Evolutionary conservation across 2,888 invertebrate genomes (phyloP).

Genomic region (Branchellion lobata): DNA sequence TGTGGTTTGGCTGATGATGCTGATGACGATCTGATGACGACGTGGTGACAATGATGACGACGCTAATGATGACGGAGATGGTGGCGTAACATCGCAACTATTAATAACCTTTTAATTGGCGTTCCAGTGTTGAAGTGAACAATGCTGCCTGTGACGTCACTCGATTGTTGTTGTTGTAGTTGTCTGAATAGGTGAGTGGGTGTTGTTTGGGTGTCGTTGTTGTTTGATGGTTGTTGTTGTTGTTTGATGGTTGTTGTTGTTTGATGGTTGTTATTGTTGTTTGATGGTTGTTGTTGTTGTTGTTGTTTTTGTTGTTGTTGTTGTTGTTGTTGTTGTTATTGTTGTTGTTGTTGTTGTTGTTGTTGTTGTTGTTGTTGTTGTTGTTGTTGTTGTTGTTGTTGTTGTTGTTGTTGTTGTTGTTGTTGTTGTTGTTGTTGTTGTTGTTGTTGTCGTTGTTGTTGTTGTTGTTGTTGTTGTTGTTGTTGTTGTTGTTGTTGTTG

Average conservation of each 20-base stretch:
- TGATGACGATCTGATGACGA: too few relatives aligned
- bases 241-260: too few relatives aligned
- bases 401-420: background rate
- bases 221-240: too few relatives aligned
- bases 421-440: background rate
- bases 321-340: background rate
- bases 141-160: too few relatives aligned
- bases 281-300: too few relatives aligned
- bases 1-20: too few relatives aligned
- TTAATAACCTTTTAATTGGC: background rate
- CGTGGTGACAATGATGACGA: background rate
- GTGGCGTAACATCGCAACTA: background rate
- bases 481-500: background rate
- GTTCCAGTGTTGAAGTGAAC: background rate
- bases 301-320: too few relatives aligned
- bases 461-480: conserved; percentile 14
- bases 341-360: background rate
- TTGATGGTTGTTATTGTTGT: too few relatives aligned
- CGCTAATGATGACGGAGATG: conserved; percentile 11
- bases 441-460: background rate
- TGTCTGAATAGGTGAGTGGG: too few relatives aligned
- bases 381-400: background rate
- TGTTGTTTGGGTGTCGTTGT: too few relatives aligned
- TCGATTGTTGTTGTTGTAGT: too few relatives aligned
- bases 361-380: background rate